Conservation (phyloP, 2,888 invertebrate genomes). For the Eumacrocentrus americanus region DNA sequence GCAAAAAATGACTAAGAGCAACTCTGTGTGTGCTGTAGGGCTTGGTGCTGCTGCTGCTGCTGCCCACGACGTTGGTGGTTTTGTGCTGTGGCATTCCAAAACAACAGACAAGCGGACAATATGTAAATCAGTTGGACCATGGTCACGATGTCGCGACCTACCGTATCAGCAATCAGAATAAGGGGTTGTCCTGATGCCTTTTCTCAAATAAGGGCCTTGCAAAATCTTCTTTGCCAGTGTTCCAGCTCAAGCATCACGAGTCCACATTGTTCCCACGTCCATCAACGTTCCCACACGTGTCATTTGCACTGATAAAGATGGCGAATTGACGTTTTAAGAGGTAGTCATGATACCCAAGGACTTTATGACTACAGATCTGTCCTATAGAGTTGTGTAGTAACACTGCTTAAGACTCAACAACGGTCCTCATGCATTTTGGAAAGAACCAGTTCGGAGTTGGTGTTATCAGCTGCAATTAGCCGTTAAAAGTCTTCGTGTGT, state of each 20-base stretch:
- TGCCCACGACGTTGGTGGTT: constrained; percentile 58
- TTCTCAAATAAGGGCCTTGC: constrained; percentile 48
- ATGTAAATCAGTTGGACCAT: constrained; percentile 61
- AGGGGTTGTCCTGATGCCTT: background rate
- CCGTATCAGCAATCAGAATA: background rate
- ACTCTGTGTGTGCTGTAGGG: background rate
- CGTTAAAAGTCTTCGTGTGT: constrained; percentile 50
- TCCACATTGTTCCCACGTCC: background rate
- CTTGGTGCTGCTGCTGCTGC: background rate
- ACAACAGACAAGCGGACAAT: constrained; percentile 57
- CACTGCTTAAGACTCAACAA: too few species aligned
- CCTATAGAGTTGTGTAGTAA: too few species aligned
- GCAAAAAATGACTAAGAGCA: constrained; percentile 8
- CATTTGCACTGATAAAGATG: background rate
- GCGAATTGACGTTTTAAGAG: background rate
- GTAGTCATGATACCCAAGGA: background rate
- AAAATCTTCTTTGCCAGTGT: too few species aligned
- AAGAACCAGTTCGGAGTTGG: too few species aligned
- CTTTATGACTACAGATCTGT: too few species aligned
- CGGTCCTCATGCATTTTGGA: too few species aligned
- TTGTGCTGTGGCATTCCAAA: constrained; percentile 57
- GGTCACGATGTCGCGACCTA: constrained; percentile 62
- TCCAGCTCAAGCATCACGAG: constrained; percentile 43
- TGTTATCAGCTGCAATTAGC: constrained; percentile 47
- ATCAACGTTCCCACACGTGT: constrained; percentile 18